Conservation (phyloP, 2,113 vertebrate genomes). For the Gobio gobio region DNA sequence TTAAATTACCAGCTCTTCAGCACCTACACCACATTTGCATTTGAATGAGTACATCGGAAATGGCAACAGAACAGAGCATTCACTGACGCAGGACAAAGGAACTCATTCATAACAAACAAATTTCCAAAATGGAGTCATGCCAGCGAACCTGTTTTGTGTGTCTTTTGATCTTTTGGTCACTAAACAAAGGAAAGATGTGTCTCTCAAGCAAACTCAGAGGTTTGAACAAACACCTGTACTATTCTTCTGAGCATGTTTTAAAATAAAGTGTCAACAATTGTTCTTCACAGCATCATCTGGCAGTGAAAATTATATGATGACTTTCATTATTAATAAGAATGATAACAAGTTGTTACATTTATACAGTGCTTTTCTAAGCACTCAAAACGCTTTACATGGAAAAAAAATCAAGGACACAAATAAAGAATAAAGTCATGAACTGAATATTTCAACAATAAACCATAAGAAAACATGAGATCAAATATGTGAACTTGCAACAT, state of each 20-base stretch:
- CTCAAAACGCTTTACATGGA: too few relatives aligned
- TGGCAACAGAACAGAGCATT: slow-evolving; percentile 20
- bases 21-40: slow-evolving; percentile 6
- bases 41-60: slow-evolving; percentile 28
- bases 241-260: neutral
- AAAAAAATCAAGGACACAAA: too few relatives aligned
- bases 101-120: slow-evolving; percentile 34
- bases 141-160: neutral
- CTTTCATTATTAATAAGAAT: too few relatives aligned
- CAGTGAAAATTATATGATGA: neutral
- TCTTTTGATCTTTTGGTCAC: slow-evolving; percentile 24
- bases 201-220: neutral
- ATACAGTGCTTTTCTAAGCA: too few relatives aligned
- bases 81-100: slow-evolving; percentile 22
- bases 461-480: too few relatives aligned
- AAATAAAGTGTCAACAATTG: neutral
- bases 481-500: too few relatives aligned
- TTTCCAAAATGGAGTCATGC: slow-evolving; percentile 2
- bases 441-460: too few relatives aligned
- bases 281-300: neutral
- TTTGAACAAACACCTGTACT: neutral
- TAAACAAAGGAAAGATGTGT: slow-evolving; percentile 25
- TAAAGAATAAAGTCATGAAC: too few relatives aligned
- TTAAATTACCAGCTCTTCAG: slow-evolving; percentile 27
- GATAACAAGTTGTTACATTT: too few relatives aligned